phyloP scores from a whole-genome alignment of 2,797 vertebrate genomes.

The Arrhamphus sclerolepis region DNA sequence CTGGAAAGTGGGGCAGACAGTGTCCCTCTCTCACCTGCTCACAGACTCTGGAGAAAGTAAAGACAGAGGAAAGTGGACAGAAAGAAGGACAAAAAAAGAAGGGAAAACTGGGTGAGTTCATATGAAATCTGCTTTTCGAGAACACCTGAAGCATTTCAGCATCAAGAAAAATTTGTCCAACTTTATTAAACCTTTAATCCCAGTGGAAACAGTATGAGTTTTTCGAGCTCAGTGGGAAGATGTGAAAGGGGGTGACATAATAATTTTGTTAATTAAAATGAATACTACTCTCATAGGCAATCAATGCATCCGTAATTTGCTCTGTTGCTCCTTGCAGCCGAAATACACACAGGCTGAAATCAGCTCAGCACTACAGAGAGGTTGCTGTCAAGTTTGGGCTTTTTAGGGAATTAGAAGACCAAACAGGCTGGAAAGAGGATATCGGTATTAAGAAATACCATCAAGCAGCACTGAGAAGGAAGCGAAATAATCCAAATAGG shows the following conservation, averaged over 20 bases:
- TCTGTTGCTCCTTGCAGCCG: constrained; percentile 42
- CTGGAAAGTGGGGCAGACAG: constrained; percentile 85
- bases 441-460: constrained; percentile 66
- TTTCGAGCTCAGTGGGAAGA: constrained; percentile 25
- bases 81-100: background rate
- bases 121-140: no score
- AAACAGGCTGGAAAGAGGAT: constrained; percentile 69
- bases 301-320: constrained; percentile 43
- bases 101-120: constrained; percentile 4
- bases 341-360: constrained; percentile 19
- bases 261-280: constrained; percentile 52
- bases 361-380: constrained; percentile 36
- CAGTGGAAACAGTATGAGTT: constrained; percentile 25
- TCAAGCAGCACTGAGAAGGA: constrained; percentile 63
- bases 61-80: background rate
- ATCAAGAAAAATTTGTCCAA: constrained; percentile 10
- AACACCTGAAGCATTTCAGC: constrained; percentile 14
- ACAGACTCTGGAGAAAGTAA: constrained; percentile 79
- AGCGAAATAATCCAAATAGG: constrained; percentile 74
- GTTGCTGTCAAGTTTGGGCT: constrained; percentile 57
- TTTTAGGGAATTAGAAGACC: constrained; percentile 63
- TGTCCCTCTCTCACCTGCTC: constrained; percentile 83
- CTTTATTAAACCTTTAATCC: constrained; percentile 22
- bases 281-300: constrained; percentile 43
- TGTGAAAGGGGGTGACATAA: constrained; percentile 33